Percentiles rank a stretch among this genome's conserved stretches.
These are phyloP conservation scores for Phyto melanocephala DNA, from an alignment of 2,888 invertebrate species.

Conservation along the genomic window DNA sequence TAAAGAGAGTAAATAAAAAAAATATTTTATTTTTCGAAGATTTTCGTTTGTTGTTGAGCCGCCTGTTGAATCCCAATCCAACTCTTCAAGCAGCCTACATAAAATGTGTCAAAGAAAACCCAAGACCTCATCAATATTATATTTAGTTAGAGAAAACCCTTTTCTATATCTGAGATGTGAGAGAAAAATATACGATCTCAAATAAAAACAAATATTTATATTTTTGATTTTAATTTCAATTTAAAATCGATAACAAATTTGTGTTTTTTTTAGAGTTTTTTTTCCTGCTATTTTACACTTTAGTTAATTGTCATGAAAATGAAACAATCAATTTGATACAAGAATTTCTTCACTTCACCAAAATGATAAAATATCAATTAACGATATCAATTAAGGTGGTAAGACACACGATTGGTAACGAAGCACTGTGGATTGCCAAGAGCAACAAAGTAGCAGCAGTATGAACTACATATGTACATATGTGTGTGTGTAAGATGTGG, in stretches of 20 bases:
- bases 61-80: conserved; percentile 37
- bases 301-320: conserved; percentile 70
- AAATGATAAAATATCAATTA: conserved; percentile 69
- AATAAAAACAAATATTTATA: conserved; percentile 30
- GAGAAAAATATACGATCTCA: conserved; percentile 26
- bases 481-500: too few relatives aligned
- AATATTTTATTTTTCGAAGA: conserved; percentile 12
- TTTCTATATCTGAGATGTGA: conserved; percentile 10
- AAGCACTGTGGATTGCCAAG: conserved; percentile 14
- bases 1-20: conserved; percentile 26
- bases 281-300: neutral
- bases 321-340: conserved; percentile 72
- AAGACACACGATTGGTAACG: neutral
- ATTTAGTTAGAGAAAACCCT: conserved; percentile 34
- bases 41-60: conserved; percentile 33
- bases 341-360: conserved; percentile 72
- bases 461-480: too few relatives aligned
- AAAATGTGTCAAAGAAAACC: conserved; percentile 60
- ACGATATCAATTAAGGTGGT: conserved; percentile 41
- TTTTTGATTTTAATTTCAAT: conserved; percentile 12
- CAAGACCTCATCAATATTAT: conserved; percentile 65
- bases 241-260: conserved; percentile 51
- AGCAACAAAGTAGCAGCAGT: too few relatives aligned
- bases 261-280: neutral
- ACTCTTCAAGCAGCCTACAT: conserved; percentile 63